These are phyloP conservation scores for Anodontia alba DNA, from an alignment of 2,888 invertebrate species.

Conservation along the genomic window DNA sequence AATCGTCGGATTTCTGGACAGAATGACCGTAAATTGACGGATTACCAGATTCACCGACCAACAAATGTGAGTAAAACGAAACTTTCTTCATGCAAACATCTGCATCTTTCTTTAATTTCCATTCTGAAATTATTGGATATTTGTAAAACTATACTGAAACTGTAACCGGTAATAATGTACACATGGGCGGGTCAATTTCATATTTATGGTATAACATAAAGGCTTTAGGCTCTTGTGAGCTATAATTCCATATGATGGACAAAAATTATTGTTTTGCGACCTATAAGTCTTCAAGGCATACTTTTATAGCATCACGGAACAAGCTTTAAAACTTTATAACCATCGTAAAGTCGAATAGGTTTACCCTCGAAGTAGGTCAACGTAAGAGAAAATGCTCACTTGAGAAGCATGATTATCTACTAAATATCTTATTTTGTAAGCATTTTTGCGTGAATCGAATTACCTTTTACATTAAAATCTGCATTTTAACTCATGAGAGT, in stretches of 20 bases:
- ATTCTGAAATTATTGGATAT: conserved; percentile 1
- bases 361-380: conserved; percentile 39
- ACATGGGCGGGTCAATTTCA: conserved; percentile 10
- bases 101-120: neutral
- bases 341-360: conserved; percentile 54
- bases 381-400: neutral
- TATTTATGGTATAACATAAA: conserved; percentile 28
- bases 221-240: conserved; percentile 44
- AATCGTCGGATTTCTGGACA: neutral
- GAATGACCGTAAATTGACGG: neutral
- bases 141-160: neutral
- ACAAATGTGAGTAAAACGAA: neutral
- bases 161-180: neutral
- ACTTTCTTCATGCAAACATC: neutral
- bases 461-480: neutral
- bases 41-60: neutral
- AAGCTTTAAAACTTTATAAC: conserved; percentile 59
- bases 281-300: conserved; percentile 54
- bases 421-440: conserved; percentile 11
- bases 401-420: conserved; percentile 11
- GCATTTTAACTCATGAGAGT: conserved; percentile 1
- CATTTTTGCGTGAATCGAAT: conserved; percentile 11
- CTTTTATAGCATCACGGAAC: conserved; percentile 47
- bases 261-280: conserved; percentile 55
- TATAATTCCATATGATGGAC: conserved; percentile 59